A percentile compares a stretch with the other conserved stretches of the same genome.
These are phyloP conservation scores for Endomychus coccineus DNA, from an alignment of 2,888 invertebrate species.

Conservation along the genomic window DNA sequence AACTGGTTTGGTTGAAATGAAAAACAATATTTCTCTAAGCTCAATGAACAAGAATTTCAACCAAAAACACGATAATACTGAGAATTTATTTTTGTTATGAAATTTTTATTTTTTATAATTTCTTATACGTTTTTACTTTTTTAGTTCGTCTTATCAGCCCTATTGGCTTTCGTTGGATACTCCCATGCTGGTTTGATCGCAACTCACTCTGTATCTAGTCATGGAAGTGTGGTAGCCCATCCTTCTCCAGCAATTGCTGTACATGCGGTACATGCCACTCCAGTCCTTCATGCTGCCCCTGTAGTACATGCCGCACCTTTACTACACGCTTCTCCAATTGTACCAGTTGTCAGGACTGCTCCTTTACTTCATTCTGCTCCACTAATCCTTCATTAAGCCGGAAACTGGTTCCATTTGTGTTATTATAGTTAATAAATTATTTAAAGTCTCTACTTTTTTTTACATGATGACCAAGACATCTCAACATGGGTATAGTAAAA, in stretches of 20 bases:
- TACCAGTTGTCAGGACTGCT: slow-evolving; percentile 10
- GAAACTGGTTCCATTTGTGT: no score
- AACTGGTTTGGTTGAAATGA: no score
- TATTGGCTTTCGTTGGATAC: slow-evolving; percentile 11
- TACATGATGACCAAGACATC: no score
- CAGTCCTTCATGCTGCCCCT: slow-evolving; percentile 17
- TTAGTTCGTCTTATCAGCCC: slow-evolving; percentile 11
- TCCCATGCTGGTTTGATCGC: slow-evolving; percentile 21
- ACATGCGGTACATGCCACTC: slow-evolving; percentile 15
- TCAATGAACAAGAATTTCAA: no score
- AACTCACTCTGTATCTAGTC: slow-evolving; percentile 18
- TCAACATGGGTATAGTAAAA: no score
- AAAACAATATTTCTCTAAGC: no score
- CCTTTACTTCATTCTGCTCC: slow-evolving; percentile 21
- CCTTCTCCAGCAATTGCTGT: slow-evolving; percentile 14
- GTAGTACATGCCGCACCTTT: slow-evolving; percentile 23
- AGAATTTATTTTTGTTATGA: no score
- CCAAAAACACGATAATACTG: no score
- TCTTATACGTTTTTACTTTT: slow-evolving; percentile 8
- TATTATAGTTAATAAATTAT: no score
- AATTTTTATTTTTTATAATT: slow-evolving; percentile 19
- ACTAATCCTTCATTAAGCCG: slow-evolving; percentile 7
- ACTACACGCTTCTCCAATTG: slow-evolving; percentile 9
- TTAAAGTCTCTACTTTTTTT: no score
- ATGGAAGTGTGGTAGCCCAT: slow-evolving; percentile 11